phyloP scores from a whole-genome alignment of 2,888 invertebrate species.

The Pheosia tremula region DNA sequence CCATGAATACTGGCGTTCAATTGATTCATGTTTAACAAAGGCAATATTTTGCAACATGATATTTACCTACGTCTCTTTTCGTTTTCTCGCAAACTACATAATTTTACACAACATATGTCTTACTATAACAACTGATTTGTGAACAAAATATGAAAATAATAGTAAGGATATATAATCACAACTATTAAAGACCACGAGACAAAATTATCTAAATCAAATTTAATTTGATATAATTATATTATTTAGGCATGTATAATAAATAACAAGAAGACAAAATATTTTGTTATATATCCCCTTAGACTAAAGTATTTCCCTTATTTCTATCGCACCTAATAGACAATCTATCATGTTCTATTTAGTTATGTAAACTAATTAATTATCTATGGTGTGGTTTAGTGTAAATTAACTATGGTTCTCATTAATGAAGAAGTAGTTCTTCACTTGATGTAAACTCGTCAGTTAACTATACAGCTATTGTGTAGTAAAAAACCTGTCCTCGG shows the following conservation, averaged over 20 bases:
- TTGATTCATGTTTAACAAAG: slow-evolving; percentile 47
- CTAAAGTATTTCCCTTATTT: no score
- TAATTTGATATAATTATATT: background rate
- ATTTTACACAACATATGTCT: slow-evolving; percentile 23
- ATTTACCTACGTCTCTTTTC: slow-evolving; percentile 19
- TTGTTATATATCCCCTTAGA: no score
- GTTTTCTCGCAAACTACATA: slow-evolving; percentile 29
- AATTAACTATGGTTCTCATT: background rate
- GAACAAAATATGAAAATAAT: background rate
- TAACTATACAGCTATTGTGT: slow-evolving; percentile 6
- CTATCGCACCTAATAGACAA: no score
- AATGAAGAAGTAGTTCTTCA: slow-evolving; percentile 8
- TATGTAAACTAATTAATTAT: no score
- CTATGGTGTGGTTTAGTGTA: no score
- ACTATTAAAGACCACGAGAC: background rate
- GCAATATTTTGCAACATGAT: slow-evolving; percentile 46
- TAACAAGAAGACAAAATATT: background rate
- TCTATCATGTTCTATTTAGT: no score
- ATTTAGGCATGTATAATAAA: background rate
- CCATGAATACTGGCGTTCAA: slow-evolving; percentile 29
- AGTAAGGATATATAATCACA: no score
- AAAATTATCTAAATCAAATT: background rate
- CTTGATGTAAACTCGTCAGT: background rate
- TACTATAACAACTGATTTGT: slow-evolving; percentile 3
- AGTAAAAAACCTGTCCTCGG: slow-evolving; percentile 6